Evolutionary conservation across 2,113 vertebrate genomes (phyloP), one percentile per base, ranked within the genome.

Genomic region (Myotis davidii): DNA sequence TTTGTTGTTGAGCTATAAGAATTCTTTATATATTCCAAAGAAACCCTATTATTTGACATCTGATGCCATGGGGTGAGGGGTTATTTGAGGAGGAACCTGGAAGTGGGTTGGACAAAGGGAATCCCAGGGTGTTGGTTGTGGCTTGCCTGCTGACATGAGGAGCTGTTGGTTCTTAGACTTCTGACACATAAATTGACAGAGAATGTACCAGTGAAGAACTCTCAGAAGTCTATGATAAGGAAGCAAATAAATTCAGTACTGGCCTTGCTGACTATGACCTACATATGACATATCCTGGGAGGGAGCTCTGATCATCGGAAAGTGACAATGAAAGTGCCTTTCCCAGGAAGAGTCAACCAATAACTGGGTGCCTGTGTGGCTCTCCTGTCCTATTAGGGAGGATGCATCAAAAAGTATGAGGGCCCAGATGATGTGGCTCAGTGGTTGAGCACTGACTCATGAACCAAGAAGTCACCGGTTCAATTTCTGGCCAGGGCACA

Each of bases 241-340:
- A 85, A 70, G 59, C 52, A 78, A 94, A 90, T 74, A 69, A 64
- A 92, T 34, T 77, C 34, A 74, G 67, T 94, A 90, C 37, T 72
- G 59, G 72, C 39, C 52, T 85, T 72, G 34, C 37, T 83, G 64
- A 84, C 89, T 78, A 83, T 48, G 54, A 64, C 32, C 34, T 45
- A 37, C 39, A 73, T n/a, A 37, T 32, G 73, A 90, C 2, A 12
- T 39, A 39, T 25, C n/a, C 77, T 50, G 13, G 32, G 74, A 72
- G 79, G 39, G 18, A 90, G 39, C n/a, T 81, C 64, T 29, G 42
- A 95, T 29, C 32, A 84, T 82, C 11, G 84, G 34, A 90, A 87
- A 88, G 27, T 73, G 64, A 64, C 20, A 83, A 45, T 10, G 20
- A 56, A 65, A 77, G 70, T 42, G 52, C 23, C 27, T 78, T 94